Conservation (phyloP, 2,113 vertebrate genomes). For the Pontoporia blainvillei region DNA sequence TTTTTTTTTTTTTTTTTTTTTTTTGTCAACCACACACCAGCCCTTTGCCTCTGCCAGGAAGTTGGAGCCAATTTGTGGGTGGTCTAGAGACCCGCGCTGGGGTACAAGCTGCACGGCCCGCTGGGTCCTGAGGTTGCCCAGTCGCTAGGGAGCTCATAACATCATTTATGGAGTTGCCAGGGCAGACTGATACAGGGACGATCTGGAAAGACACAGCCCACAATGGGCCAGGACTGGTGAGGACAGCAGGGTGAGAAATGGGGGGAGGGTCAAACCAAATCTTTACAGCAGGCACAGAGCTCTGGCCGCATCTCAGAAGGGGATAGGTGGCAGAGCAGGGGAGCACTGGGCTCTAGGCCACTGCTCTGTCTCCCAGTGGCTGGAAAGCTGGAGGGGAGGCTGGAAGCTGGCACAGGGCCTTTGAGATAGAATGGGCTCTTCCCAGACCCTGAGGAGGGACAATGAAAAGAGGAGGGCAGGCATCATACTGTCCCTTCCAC, state of each 20-base stretch:
- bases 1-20: no score
- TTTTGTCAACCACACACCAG: neutral
- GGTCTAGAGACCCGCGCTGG: neutral
- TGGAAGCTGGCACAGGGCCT: conserved; percentile 46
- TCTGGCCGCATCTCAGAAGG: neutral
- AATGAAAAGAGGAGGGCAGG: neutral
- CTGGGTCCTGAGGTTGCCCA: accelerated
- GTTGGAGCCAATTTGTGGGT: neutral
- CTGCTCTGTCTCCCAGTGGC: neutral
- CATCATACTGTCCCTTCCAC: accelerated
- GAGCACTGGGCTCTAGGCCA: neutral
- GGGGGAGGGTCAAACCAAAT: neutral
- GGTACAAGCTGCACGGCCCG: no score
- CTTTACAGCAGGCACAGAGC: neutral
- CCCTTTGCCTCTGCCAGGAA: neutral
- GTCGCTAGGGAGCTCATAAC: neutral
- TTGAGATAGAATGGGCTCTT: neutral
- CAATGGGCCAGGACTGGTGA: neutral
- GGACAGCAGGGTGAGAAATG: neutral
- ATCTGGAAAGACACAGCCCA: neutral
- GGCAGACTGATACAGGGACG: neutral
- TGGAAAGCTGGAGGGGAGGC: conserved; percentile 21
- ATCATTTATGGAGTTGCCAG: neutral
- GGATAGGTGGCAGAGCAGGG: neutral
- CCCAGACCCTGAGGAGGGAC: neutral